phyloP scores from a whole-genome alignment of 1,140 invertebrate species.

The Pseudomyrmex concolor region DNA sequence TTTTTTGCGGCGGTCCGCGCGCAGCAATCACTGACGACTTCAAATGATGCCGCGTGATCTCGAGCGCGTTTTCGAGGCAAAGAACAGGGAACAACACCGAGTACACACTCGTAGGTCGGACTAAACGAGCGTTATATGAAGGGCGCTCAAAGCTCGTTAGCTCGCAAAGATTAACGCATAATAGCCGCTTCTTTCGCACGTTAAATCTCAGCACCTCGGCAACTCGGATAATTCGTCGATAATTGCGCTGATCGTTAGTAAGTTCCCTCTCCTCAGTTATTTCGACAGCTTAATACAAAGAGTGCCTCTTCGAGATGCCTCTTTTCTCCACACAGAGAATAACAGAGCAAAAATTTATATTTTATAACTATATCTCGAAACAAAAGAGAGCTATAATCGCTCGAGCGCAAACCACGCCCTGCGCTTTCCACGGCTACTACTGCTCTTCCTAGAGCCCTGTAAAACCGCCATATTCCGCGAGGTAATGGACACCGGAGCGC shows the following conservation, averaged over 20 bases:
- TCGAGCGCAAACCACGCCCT: neutral
- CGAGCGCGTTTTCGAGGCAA: slow-evolving; percentile 28
- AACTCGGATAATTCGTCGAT: slow-evolving; percentile 61
- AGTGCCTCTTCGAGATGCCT: neutral
- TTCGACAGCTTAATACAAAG: neutral
- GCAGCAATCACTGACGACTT: neutral
- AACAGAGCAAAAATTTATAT: neutral
- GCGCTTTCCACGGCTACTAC: neutral
- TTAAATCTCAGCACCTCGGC: slow-evolving; percentile 40
- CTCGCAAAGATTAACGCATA: slow-evolving; percentile 75
- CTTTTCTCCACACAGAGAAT: too few species aligned
- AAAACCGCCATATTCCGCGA: slow-evolving; percentile 23
- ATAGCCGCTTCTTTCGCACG: slow-evolving; percentile 58
- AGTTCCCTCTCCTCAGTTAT: neutral
- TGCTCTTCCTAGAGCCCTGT: neutral
- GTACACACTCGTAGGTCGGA: neutral
- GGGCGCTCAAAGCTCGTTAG: slow-evolving; percentile 79
- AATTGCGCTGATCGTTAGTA: slow-evolving; percentile 43
- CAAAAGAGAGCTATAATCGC: neutral
- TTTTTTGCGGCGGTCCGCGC: slow-evolving; percentile 1
- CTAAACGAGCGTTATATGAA: slow-evolving; percentile 76
- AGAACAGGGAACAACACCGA: slow-evolving; percentile 7
- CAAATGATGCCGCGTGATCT: slow-evolving; percentile 40
- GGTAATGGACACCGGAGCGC: slow-evolving; percentile 22
- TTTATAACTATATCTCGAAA: neutral